A percentile compares a stretch with the other conserved stretches of the same genome.
phyloP scores from a whole-genome alignment of 1,140 invertebrate genomes.

The Oncopodura yosiiana region DNA sequence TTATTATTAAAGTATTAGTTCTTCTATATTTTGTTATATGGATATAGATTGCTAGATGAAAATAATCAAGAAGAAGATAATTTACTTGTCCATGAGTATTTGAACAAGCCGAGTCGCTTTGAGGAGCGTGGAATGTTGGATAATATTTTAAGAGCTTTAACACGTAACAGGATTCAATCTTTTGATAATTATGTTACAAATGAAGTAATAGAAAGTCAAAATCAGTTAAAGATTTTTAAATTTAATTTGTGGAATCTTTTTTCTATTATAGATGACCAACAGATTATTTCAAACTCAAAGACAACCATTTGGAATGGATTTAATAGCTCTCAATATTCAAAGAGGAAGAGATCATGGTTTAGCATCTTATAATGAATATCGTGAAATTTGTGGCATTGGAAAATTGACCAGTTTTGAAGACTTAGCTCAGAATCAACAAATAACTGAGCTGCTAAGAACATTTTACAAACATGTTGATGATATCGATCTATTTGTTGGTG shows the following conservation, averaged over 20 bases:
- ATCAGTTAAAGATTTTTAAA: background rate
- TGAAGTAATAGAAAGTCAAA: background rate
- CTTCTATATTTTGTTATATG: background rate
- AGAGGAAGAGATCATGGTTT: conserved; percentile 44
- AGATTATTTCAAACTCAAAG: conserved; percentile 38
- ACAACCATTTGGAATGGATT: conserved; percentile 38
- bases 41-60: conserved; percentile 18
- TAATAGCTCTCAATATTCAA: conserved; percentile 40
- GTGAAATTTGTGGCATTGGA: conserved; percentile 27
- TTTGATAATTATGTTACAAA: conserved; percentile 25
- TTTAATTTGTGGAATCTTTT: background rate
- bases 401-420: conserved; percentile 23
- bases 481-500: conserved; percentile 76
- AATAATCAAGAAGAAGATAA: conserved; percentile 9
- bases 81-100: conserved; percentile 23
- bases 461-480: conserved; percentile 46
- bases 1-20: background rate
- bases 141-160: conserved; percentile 17
- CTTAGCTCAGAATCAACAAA: conserved; percentile 17
- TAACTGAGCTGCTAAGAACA: conserved; percentile 50
- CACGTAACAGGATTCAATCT: conserved; percentile 18
- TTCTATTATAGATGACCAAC: conserved; percentile 36
- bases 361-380: conserved; percentile 40
- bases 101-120: conserved; percentile 11
- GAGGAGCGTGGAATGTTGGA: conserved; percentile 16